A percentile compares a stretch with the other conserved stretches of the same genome.
These are phyloP conservation scores for Macrotrachela quadricornifera DNA, from an alignment of 1,140 invertebrate species.

Conservation along the genomic window DNA sequence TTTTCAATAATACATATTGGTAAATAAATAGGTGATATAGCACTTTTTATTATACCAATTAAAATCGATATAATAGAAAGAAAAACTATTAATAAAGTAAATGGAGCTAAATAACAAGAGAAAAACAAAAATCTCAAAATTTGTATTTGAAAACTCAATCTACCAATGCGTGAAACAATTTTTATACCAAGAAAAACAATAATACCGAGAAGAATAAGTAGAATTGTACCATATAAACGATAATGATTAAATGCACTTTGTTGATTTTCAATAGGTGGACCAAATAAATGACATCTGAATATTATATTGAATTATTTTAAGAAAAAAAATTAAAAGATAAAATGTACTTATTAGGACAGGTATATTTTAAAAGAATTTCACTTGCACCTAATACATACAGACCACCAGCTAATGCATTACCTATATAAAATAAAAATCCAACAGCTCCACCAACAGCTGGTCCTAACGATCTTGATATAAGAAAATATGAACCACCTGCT, in stretches of 20 bases:
- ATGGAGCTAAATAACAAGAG: conserved; percentile 42
- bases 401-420: conserved; percentile 82
- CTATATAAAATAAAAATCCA: conserved; percentile 91
- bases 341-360: not conserved
- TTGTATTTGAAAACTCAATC: too few relatives aligned
- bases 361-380: conserved; percentile 78
- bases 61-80: conserved; percentile 89
- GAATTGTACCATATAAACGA: conserved; percentile 71
- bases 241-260: conserved; percentile 56
- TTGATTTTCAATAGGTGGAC: conserved; percentile 38
- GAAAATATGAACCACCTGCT: conserved; percentile 92
- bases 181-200: conserved; percentile 91
- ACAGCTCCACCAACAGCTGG: conserved; percentile 96
- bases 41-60: conserved; percentile 38
- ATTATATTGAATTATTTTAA: conserved; percentile 75
- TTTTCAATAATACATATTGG: not conserved
- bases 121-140: too few relatives aligned
- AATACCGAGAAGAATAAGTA: conserved; percentile 67
- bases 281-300: conserved; percentile 61
- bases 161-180: conserved; percentile 82
- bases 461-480: conserved; percentile 90
- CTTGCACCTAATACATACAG: conserved; percentile 90
- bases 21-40: not conserved
- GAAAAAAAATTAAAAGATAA: not conserved
- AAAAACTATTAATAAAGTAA: conserved; percentile 83